Conservation (phyloP, 1,140 invertebrate genomes). For the Cherax quadricarinatus region DNA sequence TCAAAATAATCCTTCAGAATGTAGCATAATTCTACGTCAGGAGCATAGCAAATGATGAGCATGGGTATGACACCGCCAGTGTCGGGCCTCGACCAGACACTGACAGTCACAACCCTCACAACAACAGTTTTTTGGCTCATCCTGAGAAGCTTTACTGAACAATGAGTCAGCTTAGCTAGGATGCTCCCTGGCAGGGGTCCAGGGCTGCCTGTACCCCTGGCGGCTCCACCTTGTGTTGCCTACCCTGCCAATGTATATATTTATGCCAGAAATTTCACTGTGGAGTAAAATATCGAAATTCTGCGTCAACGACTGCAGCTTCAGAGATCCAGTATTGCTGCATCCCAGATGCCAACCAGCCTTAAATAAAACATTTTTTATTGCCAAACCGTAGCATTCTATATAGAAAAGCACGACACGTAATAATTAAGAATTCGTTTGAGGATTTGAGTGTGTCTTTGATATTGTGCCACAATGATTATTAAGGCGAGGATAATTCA, state of each 20-base stretch:
- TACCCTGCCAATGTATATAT: not conserved
- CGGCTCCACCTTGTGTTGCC: not conserved
- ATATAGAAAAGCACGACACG: not conserved
- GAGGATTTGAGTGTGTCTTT: not conserved
- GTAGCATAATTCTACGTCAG: too few species aligned
- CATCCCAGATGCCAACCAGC: not conserved
- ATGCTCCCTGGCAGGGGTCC: not conserved
- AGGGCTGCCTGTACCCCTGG: not conserved
- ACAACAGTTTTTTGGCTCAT: not conserved
- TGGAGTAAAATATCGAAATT: constrained; percentile 33
- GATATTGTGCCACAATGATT: not conserved
- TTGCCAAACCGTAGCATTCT: not conserved
- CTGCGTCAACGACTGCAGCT: constrained; percentile 33
- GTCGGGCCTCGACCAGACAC: not conserved
- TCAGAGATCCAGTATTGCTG: constrained; percentile 12
- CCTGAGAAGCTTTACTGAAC: not conserved
- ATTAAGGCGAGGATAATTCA: not conserved
- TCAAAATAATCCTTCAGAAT: too few species aligned
- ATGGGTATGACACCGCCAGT: too few species aligned
- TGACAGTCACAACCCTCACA: not conserved
- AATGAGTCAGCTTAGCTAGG: not conserved
- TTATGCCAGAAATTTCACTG: not conserved
- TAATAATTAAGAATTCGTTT: not conserved
- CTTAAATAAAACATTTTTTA: not conserved
- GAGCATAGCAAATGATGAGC: too few species aligned